Evolutionary conservation across 2,888 invertebrate species (phyloP).

Genomic region (Pyrgus malvae): DNA sequence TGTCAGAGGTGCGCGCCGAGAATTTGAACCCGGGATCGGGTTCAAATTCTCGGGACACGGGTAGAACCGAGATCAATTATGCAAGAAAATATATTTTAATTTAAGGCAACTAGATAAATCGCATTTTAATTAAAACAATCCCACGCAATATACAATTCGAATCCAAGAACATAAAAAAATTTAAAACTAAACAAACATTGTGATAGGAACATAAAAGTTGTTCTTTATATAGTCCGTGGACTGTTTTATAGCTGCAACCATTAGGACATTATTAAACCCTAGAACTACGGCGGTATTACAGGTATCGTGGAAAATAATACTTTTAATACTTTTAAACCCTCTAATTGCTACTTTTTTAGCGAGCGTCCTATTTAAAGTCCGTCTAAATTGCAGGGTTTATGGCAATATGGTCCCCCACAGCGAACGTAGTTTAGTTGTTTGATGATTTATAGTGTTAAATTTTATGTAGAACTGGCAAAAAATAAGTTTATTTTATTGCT

Average conservation of each 20-base stretch:
- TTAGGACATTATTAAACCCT: slow-evolving; percentile 36
- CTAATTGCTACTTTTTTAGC: slow-evolving; percentile 25
- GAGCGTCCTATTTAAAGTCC: background rate
- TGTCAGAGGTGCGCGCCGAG: too few species aligned
- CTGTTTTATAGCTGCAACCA: slow-evolving; percentile 17
- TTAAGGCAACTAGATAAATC: too few species aligned
- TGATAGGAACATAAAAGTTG: slow-evolving; percentile 6
- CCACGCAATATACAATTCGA: background rate
- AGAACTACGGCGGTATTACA: slow-evolving; percentile 7
- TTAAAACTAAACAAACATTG: slow-evolving; percentile 21
- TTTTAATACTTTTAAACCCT: slow-evolving; percentile 24
- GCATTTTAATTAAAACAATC: background rate
- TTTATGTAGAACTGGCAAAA: too few species aligned
- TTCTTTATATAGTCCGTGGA: slow-evolving; percentile 15
- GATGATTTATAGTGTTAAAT: too few species aligned
- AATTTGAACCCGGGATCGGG: too few species aligned
- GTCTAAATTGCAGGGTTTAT: slow-evolving; percentile 10
- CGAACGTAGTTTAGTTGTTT: too few species aligned
- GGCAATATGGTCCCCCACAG: background rate
- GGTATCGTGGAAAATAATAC: slow-evolving; percentile 7
- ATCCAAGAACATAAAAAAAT: slow-evolving; percentile 3
- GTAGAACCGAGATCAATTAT: too few species aligned
- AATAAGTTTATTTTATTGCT: too few species aligned
- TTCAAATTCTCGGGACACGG: too few species aligned
- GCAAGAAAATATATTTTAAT: too few species aligned